These are phyloP conservation scores for Plemyria rubiginata DNA, from an alignment of 2,888 invertebrate species.

Conservation along the genomic window DNA sequence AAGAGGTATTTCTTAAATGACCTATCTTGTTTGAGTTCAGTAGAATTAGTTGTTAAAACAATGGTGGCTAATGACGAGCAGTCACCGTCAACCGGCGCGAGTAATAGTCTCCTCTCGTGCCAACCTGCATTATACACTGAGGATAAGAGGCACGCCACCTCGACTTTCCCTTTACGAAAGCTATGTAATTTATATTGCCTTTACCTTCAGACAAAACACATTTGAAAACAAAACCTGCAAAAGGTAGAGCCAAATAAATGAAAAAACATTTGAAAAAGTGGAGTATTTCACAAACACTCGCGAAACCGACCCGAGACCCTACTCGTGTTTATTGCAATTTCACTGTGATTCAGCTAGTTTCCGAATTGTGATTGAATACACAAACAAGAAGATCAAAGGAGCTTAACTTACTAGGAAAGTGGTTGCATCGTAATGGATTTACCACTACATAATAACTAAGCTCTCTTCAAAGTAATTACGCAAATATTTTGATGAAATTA, in stretches of 20 bases:
- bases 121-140: conserved; percentile 57
- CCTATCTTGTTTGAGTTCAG: conserved; percentile 9
- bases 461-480: neutral
- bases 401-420: conserved; percentile 11
- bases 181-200: conserved; percentile 51
- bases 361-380: conserved; percentile 21
- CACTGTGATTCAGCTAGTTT: conserved; percentile 39
- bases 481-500: neutral
- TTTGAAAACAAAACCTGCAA: conserved; percentile 27
- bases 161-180: conserved; percentile 50
- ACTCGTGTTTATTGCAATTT: conserved; percentile 35
- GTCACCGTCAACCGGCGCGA: conserved; percentile 52
- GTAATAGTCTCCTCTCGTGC: conserved; percentile 69
- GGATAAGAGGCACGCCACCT: conserved; percentile 60
- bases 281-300: conserved; percentile 35
- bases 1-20: neutral
- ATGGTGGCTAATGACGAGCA: conserved; percentile 62
- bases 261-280: conserved; percentile 34
- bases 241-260: conserved; percentile 33
- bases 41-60: conserved; percentile 60
- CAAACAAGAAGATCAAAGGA: conserved; percentile 24
- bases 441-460: neutral
- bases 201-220: conserved; percentile 34
- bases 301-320: conserved; percentile 28
- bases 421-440: neutral